Evolutionary conservation across 2,113 vertebrate genomes (phyloP).

Genomic region (Daubentonia madagascariensis): DNA sequence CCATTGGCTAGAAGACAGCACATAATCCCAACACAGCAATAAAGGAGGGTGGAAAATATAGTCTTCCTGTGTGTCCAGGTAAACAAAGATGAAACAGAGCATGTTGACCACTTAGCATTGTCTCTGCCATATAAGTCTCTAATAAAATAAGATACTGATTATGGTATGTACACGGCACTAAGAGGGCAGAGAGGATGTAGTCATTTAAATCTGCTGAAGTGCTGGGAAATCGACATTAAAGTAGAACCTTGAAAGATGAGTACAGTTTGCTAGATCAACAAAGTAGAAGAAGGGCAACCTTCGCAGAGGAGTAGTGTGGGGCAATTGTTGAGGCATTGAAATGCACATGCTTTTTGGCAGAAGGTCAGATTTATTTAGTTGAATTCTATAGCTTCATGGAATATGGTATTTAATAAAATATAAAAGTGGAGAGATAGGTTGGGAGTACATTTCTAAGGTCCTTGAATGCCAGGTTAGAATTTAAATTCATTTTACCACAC

Average conservation of each 20-base stretch:
- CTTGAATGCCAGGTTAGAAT: neutral
- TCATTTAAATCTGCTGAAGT: neutral
- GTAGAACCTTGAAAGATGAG: neutral
- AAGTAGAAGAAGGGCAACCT: neutral
- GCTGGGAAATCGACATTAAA: neutral
- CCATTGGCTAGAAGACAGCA: neutral
- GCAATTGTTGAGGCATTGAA: neutral
- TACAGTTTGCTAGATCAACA: neutral
- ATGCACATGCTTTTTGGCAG: neutral
- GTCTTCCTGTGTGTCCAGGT: neutral
- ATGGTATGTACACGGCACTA: fast-evolving
- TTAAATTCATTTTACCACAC: slow-evolving; percentile 8
- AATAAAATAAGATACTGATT: neutral
- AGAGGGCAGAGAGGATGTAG: fast-evolving
- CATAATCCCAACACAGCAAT: neutral
- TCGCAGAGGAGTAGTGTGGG: neutral
- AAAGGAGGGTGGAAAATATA: neutral
- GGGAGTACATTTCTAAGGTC: neutral
- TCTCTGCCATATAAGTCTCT: neutral
- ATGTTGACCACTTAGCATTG: neutral
- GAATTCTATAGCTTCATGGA: neutral
- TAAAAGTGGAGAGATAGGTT: neutral
- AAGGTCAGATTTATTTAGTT: neutral
- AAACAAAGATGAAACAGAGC: neutral
- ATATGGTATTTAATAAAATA: neutral